Evolutionary conservation across 2,888 invertebrate genomes (phyloP).

Genomic region (Eutolmus rufibarbis): DNA sequence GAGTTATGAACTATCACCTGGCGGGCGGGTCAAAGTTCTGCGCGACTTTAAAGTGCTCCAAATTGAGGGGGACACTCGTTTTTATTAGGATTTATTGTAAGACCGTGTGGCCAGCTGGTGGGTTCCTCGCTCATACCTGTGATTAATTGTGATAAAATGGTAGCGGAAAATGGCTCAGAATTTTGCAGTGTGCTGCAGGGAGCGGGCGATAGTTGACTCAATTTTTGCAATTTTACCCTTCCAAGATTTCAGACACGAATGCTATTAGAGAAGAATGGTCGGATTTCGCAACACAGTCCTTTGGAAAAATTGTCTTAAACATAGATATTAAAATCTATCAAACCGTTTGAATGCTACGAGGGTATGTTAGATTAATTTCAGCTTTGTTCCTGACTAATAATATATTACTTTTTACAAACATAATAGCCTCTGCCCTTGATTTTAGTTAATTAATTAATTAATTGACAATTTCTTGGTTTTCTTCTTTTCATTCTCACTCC

Average conservation of each 20-base stretch:
- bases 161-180: not conserved
- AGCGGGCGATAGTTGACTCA: not conserved
- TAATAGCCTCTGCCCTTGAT: too few relatives aligned
- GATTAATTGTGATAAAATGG: conserved; percentile 13
- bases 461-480: too few relatives aligned
- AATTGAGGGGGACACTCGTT: conserved; percentile 24
- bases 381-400: too few relatives aligned
- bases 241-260: not conserved
- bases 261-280: not conserved
- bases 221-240: not conserved
- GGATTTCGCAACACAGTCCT: not conserved
- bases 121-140: not conserved
- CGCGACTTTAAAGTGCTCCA: conserved; percentile 22
- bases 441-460: too few relatives aligned
- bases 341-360: too few relatives aligned
- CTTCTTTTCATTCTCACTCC: too few relatives aligned
- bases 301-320: too few relatives aligned
- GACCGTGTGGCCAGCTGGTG: not conserved
- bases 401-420: too few relatives aligned
- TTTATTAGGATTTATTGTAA: conserved; percentile 25
- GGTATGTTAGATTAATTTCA: too few relatives aligned
- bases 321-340: too few relatives aligned
- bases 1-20: conserved; percentile 39
- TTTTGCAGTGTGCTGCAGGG: not conserved
- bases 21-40: conserved; percentile 17